Evolutionary conservation across 2,888 invertebrate genomes (phyloP), one percentile per base, ranked within the genome.

Genomic region (Diplolepis rosae): DNA sequence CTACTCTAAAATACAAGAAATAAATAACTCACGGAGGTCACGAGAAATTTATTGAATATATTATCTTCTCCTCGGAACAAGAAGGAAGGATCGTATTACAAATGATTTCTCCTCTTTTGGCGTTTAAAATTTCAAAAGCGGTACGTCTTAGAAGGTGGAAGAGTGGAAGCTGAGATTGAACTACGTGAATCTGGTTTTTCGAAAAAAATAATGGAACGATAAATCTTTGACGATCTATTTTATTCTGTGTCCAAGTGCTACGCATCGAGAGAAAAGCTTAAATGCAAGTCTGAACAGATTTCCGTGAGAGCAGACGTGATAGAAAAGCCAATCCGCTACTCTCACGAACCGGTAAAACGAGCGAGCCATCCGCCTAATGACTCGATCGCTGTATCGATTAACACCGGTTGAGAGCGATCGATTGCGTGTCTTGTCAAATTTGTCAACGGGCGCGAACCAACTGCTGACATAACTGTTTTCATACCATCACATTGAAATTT

Each of bases 371-470:
- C 78, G 81, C 77, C 79, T 87, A 87, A 87, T 87, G 84, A 86
- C 78, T 77, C 82, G 87, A 87, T 87, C 86, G 84, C 83, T 85
- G 86, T 84, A 85, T 87, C 85, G 84, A 87, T 87, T 86, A 86
- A 83, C 84, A 80, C 82, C 81, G 82, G 80, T 83, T 83, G 79
- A 81, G 79, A 84, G 79, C 86, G 82, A 87, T 87, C 83, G 85
- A 85, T 87, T 84, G 84, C 84, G 83, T 82, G 81, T 81, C 84
- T 83, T 84, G 86, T 87, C 86, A 87, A 87, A 87, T 87, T 87
- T 87, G 87, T 87, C 87, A 87, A 84, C 82, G 83, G 83, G 84
- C 76, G 85, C 84, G 83, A 85, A 78, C 80, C 81, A 78, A 78
- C 75, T 72, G 66, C 66, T 68, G 30, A 24, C 35, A 24, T 24